Conservation (phyloP, 2,888 invertebrate species). For the Melipona bicolor region DNA sequence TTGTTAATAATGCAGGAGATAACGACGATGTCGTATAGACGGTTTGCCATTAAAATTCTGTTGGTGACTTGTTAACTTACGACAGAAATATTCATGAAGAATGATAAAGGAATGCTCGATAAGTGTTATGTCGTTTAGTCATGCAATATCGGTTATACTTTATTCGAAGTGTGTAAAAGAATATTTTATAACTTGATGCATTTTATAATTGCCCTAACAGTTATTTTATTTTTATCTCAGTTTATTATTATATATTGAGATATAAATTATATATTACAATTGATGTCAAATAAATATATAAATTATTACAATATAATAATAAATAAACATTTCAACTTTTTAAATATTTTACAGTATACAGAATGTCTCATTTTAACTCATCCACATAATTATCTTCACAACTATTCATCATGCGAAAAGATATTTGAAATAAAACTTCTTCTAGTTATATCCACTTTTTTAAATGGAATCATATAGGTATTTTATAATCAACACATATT, state of each 20-base stretch:
- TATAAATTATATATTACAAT: background rate
- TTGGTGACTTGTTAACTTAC: background rate
- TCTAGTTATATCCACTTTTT: too few relatives aligned
- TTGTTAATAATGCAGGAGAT: conserved; percentile 12
- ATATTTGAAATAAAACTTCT: too few relatives aligned
- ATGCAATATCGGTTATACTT: conserved; percentile 26
- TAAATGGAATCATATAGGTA: too few relatives aligned
- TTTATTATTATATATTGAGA: background rate
- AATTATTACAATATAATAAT: background rate
- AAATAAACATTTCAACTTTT: background rate
- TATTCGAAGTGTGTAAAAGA: background rate
- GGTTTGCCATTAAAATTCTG: conserved; percentile 15
- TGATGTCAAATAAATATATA: background rate
- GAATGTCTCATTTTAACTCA: too few relatives aligned
- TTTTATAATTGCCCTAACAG: background rate
- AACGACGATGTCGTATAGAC: background rate
- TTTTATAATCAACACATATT: too few relatives aligned
- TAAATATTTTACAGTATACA: background rate
- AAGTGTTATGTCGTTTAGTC: conserved; percentile 28
- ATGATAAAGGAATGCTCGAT: conserved; percentile 32
- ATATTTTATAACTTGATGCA: background rate
- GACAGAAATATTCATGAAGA: conserved; percentile 36
- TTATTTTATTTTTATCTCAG: background rate
- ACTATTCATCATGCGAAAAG: too few relatives aligned
- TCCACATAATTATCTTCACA: too few relatives aligned